A percentile compares a stretch with the other conserved stretches of the same genome.
Evolutionary conservation across 2,113 vertebrate genomes (phyloP).

Genomic region (Dolichotis patagonum): DNA sequence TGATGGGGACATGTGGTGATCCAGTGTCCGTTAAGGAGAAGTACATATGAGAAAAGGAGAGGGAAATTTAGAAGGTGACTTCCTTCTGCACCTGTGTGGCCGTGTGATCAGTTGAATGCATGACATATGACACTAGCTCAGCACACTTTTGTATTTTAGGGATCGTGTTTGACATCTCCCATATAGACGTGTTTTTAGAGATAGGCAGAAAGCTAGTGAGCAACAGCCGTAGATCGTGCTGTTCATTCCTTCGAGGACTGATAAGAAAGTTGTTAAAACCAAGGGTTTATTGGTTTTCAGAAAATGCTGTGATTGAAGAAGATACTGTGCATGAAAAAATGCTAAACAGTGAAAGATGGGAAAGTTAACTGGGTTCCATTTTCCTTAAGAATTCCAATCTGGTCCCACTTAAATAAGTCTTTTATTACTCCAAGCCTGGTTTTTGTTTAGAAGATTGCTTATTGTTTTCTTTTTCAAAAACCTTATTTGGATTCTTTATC

Average conservation of each 20-base stretch:
- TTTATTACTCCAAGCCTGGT: neutral
- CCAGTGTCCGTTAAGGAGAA: neutral
- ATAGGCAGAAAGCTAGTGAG: neutral
- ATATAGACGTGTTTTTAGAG: neutral
- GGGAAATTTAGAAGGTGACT: neutral
- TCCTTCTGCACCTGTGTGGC: neutral
- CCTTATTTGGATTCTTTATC: neutral
- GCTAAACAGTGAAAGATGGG: neutral
- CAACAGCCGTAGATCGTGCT: neutral
- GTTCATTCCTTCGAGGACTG: neutral
- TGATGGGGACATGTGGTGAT: neutral
- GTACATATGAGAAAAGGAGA: neutral
- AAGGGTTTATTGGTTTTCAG: constrained; percentile 2
- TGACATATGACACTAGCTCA: neutral
- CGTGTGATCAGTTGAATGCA: neutral
- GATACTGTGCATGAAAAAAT: neutral
- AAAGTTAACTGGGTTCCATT: neutral
- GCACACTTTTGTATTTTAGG: neutral
- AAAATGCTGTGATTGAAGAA: constrained; percentile 48
- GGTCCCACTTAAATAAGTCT: neutral
- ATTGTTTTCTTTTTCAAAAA: neutral
- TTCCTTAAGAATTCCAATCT: neutral
- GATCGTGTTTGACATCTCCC: neutral
- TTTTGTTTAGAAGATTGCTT: neutral
- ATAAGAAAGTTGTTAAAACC: neutral